Conservation (phyloP, 1,140 invertebrate species). For the Asbolus verrucosus region DNA sequence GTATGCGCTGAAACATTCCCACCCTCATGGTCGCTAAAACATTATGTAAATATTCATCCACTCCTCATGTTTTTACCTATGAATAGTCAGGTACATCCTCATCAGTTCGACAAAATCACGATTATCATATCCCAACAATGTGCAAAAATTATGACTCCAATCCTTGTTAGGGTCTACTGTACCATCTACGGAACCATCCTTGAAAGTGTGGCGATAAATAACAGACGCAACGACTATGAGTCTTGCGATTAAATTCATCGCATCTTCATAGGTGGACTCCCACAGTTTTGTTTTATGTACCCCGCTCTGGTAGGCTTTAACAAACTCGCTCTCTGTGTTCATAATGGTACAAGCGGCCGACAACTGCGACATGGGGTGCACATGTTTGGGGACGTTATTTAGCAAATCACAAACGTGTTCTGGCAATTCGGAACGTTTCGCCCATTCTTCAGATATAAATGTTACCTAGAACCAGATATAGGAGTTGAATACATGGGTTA, state of each 20-base stretch:
- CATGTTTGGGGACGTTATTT: slow-evolving; percentile 84
- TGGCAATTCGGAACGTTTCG: slow-evolving; percentile 83
- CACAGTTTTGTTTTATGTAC: slow-evolving; percentile 87
- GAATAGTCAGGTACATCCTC: slow-evolving; percentile 91
- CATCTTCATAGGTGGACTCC: slow-evolving; percentile 88
- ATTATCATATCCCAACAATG: slow-evolving; percentile 88
- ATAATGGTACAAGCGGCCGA: slow-evolving; percentile 86
- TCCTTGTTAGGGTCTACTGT: slow-evolving; percentile 85
- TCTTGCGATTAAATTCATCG: slow-evolving; percentile 92
- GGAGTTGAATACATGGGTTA: too few relatives aligned
- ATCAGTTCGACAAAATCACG: slow-evolving; percentile 85
- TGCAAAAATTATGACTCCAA: slow-evolving; percentile 89
- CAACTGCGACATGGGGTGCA: slow-evolving; percentile 93
- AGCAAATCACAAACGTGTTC: slow-evolving; percentile 88
- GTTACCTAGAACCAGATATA: slow-evolving; percentile 66
- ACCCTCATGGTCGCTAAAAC: slow-evolving; percentile 82
- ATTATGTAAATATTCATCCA: background rate
- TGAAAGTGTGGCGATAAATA: slow-evolving; percentile 86
- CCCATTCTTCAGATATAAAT: slow-evolving; percentile 87
- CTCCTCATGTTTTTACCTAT: slow-evolving; percentile 71
- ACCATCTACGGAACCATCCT: slow-evolving; percentile 80
- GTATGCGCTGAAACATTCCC: slow-evolving; percentile 92
- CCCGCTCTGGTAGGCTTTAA: slow-evolving; percentile 84
- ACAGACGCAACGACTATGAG: slow-evolving; percentile 89
- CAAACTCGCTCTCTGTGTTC: slow-evolving; percentile 89